These are phyloP conservation scores for Bombus pyrosoma DNA, from an alignment of 1,140 invertebrate species.

Conservation along the genomic window DNA sequence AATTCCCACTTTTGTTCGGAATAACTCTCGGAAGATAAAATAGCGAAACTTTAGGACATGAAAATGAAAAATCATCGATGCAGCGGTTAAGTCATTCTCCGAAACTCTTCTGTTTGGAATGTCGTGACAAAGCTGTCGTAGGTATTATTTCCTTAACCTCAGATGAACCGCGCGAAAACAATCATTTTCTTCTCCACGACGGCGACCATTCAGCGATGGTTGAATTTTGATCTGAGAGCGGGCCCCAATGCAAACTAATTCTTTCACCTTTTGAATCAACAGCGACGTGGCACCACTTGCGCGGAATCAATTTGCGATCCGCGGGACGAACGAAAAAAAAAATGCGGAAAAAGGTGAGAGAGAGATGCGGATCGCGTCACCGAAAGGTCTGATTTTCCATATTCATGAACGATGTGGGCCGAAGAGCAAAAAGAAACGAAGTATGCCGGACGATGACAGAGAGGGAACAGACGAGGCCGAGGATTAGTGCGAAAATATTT, in stretches of 20 bases:
- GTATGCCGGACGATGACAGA: background rate
- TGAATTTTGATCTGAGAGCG: conserved; percentile 52
- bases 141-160: background rate
- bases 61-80: background rate
- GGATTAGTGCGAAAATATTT: conserved; percentile 61
- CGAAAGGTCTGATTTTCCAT: conserved; percentile 71
- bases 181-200: background rate
- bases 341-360: background rate
- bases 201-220: conserved; percentile 5
- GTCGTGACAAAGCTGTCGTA: background rate
- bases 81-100: background rate
- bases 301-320: conserved; percentile 66
- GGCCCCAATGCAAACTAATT: conserved; percentile 22
- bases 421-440: conserved; percentile 20
- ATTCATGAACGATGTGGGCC: conserved; percentile 59
- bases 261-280: conserved; percentile 53
- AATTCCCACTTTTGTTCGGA: background rate
- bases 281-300: conserved; percentile 52
- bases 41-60: background rate
- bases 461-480: conserved; percentile 7
- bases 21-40: background rate
- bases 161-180: background rate
- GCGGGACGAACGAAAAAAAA: background rate
- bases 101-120: background rate
- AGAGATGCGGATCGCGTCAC: conserved; percentile 3